Base-by-base conservation (phyloP, 1,140 invertebrate species). In the Hyles euphorbiae region DNA sequence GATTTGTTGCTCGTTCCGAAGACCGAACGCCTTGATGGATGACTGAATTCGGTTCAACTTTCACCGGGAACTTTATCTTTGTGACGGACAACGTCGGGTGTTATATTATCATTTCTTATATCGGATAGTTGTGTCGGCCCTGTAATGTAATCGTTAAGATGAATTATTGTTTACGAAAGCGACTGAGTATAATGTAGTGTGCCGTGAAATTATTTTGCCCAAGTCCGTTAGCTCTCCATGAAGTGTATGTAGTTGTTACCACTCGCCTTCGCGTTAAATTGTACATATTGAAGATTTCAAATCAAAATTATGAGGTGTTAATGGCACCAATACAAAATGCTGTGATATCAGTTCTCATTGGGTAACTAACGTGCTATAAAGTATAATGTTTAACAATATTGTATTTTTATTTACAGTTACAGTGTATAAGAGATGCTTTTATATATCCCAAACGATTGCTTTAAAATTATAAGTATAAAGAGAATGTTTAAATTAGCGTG, bases 341-440 rank as follows among this genome's bases (percentile, higher is more conserved):
- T 88, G 85, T 88, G 85, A 88, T 88, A 88, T 84, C 81, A 85
- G 81, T 85, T 86, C 76, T 78, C 70, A 71, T 76, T 83, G 67
- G 73, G 68, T 40, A 40, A 40, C 36, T 40, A 40, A 40, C 8
- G 36, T 40, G 4, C 36, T 40, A 40, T 40, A 40, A 40, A 40
- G 36, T 40, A 40, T 40, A 40, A 40, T 40, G 36, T 40, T 40
- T 5, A 40, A 40, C 36, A 40, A 40, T 22, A 22, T 40, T 40
- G 36, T 40, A 40, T 40, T 40, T 40, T 40, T 40, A 40, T 40
- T 40, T 40, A 40, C 36, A 40, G 36, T 40, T 40, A 40, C 36
- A 40, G 36, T 40, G 36, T 40, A 40, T 40, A 40, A 40, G 36
- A 40, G 4, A 40, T 40, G 36, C 36, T 40, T 40, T 40, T 40